These are phyloP conservation scores for crab-eating macaque (Macaca fascicularis) DNA, from an alignment of 2,113 vertebrate genomes.

Conservation along the genomic window DNA sequence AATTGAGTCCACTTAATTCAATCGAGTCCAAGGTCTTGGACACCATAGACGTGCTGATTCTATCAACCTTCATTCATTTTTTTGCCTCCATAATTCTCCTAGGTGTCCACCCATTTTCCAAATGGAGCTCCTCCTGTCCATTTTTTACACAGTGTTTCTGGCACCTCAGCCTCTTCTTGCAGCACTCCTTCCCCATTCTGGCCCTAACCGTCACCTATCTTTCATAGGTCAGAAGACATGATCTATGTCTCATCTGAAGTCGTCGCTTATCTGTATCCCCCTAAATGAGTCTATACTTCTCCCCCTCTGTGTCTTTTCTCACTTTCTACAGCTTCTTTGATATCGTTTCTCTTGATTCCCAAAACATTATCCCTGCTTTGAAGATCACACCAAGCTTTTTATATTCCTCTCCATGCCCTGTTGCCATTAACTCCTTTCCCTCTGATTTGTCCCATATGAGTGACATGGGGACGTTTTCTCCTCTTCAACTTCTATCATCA, in stretches of 20 bases:
- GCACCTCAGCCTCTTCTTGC: not conserved
- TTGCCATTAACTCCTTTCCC: not conserved
- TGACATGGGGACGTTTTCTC: not conserved
- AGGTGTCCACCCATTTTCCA: not conserved
- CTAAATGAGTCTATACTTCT: not conserved
- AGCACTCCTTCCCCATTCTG: not conserved
- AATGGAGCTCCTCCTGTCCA: not conserved
- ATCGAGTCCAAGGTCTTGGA: not conserved
- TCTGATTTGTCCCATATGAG: not conserved
- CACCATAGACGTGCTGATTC: not conserved
- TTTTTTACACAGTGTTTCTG: not conserved
- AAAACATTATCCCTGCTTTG: not conserved
- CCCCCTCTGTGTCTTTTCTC: not conserved
- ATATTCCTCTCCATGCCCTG: not conserved
- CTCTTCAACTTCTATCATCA: not conserved
- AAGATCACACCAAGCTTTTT: not conserved
- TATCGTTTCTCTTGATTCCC: not conserved
- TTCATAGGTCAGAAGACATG: too few relatives aligned
- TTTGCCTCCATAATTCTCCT: not conserved
- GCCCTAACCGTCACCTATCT: not conserved
- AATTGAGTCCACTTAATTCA: not conserved
- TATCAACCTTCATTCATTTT: not conserved
- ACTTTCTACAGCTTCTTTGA: not conserved
- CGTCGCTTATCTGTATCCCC: not conserved
- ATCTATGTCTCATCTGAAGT: not conserved